Conservation (phyloP, 64 coral and sea anemone species). For the Trachythela sp. region DNA sequence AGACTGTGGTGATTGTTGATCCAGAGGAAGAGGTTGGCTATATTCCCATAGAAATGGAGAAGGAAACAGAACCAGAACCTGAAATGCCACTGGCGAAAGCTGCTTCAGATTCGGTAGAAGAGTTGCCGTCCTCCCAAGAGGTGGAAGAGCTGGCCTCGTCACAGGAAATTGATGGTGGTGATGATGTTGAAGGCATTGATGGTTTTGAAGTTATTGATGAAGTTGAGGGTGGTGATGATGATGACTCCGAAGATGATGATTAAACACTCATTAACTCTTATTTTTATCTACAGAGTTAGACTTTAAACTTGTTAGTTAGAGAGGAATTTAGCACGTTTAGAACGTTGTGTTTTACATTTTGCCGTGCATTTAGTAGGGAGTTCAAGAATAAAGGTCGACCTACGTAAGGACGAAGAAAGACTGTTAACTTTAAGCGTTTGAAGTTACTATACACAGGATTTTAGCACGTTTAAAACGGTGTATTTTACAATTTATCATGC, state of each 20-base stretch:
- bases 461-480: too few relatives aligned
- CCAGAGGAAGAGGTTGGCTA: background rate
- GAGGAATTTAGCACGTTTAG: too few relatives aligned
- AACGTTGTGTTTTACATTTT: too few relatives aligned
- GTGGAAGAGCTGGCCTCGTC: background rate
- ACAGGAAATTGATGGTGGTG: background rate
- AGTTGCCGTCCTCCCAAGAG: background rate
- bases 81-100: background rate
- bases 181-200: background rate
- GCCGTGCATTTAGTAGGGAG: too few relatives aligned
- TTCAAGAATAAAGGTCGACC: too few relatives aligned
- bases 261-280: background rate
- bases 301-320: too few relatives aligned
- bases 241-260: background rate
- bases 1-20: background rate
- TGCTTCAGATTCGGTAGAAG: background rate
- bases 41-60: background rate
- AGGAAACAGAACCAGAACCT: background rate
- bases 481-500: too few relatives aligned
- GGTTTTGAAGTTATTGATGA: conserved; percentile 17
- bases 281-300: too few relatives aligned
- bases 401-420: too few relatives aligned
- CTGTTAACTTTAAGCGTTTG: too few relatives aligned
- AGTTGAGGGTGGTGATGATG: background rate
- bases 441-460: too few relatives aligned